Evolutionary conservation across 2,888 invertebrate species (phyloP).

Genomic region (Arctia plantaginis): DNA sequence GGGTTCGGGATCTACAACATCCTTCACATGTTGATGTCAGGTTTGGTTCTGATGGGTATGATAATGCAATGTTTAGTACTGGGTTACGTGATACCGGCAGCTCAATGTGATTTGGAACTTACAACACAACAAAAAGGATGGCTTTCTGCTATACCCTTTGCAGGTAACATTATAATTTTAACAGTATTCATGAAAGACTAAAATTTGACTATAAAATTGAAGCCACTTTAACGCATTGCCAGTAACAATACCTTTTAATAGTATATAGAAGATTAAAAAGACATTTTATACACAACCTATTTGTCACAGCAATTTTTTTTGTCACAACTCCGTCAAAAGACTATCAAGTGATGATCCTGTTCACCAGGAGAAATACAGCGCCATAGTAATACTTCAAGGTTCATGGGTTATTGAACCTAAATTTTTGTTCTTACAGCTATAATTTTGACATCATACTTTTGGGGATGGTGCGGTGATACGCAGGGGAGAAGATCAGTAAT

Average conservation of each 20-base stretch:
- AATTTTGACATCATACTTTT: slow-evolving; percentile 91
- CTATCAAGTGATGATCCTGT: too few species aligned
- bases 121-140: slow-evolving; percentile 87
- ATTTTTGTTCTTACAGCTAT: slow-evolving; percentile 81
- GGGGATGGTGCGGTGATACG: slow-evolving; percentile 93
- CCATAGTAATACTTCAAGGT: too few species aligned
- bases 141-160: slow-evolving; percentile 88
- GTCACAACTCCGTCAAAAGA: too few species aligned
- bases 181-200: not conserved
- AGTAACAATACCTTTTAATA: too few species aligned
- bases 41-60: slow-evolving; percentile 88
- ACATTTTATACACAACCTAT: too few species aligned
- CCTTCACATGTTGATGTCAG: slow-evolving; percentile 86
- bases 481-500: slow-evolving; percentile 88
- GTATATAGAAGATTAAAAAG: too few species aligned
- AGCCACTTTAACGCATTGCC: not conserved
- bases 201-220: not conserved
- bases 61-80: slow-evolving; percentile 89
- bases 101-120: slow-evolving; percentile 89
- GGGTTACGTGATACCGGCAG: slow-evolving; percentile 88
- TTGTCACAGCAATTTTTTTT: too few species aligned
- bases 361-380: too few species aligned
- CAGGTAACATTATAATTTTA: slow-evolving; percentile 76
- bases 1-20: slow-evolving; percentile 89
- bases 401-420: too few species aligned